A percentile compares a stretch with the other conserved stretches of the same genome.
phyloP scores from a whole-genome alignment of 2,113 vertebrate species.

The Antechinus flavipes region DNA sequence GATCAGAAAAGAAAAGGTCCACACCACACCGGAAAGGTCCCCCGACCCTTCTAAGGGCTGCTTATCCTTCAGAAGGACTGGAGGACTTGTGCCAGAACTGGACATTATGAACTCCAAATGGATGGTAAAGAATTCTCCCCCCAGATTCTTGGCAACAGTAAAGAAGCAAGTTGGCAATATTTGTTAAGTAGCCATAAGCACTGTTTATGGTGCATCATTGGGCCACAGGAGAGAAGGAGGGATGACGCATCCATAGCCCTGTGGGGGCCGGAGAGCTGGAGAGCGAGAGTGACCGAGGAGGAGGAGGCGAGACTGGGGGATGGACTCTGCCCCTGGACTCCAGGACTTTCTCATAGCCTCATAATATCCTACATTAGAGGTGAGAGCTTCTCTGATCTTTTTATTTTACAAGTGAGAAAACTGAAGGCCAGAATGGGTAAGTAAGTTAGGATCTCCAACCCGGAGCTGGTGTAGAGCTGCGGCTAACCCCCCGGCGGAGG shows the following conservation, averaged over 20 bases:
- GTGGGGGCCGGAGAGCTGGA: not conserved
- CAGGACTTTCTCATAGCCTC: not conserved
- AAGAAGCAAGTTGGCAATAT: not conserved
- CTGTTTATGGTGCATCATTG: not conserved
- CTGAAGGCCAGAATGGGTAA: not conserved
- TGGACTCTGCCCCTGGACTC: not conserved
- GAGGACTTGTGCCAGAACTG: conserved; percentile 69
- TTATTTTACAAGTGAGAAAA: not conserved
- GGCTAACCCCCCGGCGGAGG: too few species aligned
- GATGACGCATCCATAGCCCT: not conserved
- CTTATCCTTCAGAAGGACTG: conserved; percentile 63
- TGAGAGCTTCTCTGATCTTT: not conserved
- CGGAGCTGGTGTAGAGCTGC: not conserved
- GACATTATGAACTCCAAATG: conserved; percentile 52
- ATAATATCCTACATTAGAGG: not conserved
- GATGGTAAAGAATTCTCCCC: conserved; percentile 47
- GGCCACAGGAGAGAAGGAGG: not conserved
- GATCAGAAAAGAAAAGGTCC: conserved; percentile 72
- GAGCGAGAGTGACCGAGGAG: too few species aligned
- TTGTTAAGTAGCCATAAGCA: not conserved
- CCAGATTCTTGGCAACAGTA: not conserved
- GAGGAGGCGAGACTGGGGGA: too few species aligned
- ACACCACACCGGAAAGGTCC: conserved; percentile 47
- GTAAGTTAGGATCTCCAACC: not conserved
- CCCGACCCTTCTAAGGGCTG: conserved; percentile 61